Evolutionary conservation across 2,113 vertebrate species (phyloP), one percentile per base, ranked within the genome.

Genomic region (Tylochromis polylepis): DNA sequence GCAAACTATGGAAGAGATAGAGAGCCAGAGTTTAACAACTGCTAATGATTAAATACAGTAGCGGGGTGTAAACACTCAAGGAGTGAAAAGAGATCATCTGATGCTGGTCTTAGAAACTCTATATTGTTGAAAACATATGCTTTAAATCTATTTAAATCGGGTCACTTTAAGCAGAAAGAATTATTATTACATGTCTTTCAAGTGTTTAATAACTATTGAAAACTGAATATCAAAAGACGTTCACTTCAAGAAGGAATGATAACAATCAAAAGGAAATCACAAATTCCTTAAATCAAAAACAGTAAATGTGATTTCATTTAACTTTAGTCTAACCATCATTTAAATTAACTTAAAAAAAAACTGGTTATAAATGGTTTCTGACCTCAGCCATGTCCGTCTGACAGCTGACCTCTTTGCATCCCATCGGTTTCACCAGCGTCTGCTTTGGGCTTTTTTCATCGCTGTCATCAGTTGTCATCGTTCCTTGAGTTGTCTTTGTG

Each of bases 361-460:
- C 8, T 0, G 72, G 43, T 51, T 77, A 8, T 55, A 27, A 85
- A 67, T 57, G 79, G 58, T 43, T 36, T 10, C 91, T 87, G 60
- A 95, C 92, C 90, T 94, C 87, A 56, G 53, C 58, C 11, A 16
- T 16, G 31, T 87, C 88, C 0, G 90, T 88, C 75, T 94, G 94
- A 55, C 91, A 93, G 80, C 85, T 22, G 6, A 91, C 59, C 8
- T 91, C 91, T 84, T 75, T 89, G 67, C 31, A 38, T 5, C 36
- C 70, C 15, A 16, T 31, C 0, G 4, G 4, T 8, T 15, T 80
- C 43, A 5, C 20, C 59, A 1, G 11, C 8, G 3, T 22, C 8
- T 9, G 31, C 11, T 51, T 16, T 10, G 11, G 31, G 3, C 75
- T 87, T 36, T 86, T 79, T 5, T 38, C 1, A 3, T 24, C 10